phyloP scores from a whole-genome alignment of 53 echinoderm and acorn worm genomes.

The Astropecten irregularis region DNA sequence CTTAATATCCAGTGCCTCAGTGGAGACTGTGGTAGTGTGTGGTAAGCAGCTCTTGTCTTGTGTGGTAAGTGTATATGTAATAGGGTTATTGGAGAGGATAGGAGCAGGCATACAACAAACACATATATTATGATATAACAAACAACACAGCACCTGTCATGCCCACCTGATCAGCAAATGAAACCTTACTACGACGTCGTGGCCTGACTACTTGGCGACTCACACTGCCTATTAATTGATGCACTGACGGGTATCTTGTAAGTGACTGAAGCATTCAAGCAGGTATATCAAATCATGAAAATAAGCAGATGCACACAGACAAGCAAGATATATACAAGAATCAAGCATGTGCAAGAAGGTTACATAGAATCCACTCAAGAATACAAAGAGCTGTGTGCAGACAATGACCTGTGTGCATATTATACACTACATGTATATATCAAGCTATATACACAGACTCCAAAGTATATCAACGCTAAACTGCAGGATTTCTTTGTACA shows the following conservation, averaged over 20 bases:
- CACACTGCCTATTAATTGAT: constrained; percentile 22
- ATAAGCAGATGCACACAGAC: neutral
- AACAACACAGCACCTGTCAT: neutral
- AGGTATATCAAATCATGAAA: neutral
- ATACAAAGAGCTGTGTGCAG: too few species aligned
- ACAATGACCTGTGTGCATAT: too few species aligned
- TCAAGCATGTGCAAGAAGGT: neutral
- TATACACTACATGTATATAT: too few species aligned
- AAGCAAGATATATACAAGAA: neutral
- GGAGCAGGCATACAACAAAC: too few species aligned
- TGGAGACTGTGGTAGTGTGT: too few species aligned
- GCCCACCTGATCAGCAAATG: constrained; percentile 47
- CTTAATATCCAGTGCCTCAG: too few species aligned
- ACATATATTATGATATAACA: neutral
- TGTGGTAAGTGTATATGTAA: too few species aligned
- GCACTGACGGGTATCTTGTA: constrained; percentile 4
- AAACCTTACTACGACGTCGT: constrained; percentile 11
- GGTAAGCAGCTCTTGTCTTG: too few species aligned
- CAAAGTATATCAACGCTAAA: too few species aligned
- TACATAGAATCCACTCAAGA: neutral
- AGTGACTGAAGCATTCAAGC: neutral
- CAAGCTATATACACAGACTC: too few species aligned
- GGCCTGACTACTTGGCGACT: constrained; percentile 18
- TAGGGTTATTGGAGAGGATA: too few species aligned
- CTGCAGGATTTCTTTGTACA: too few species aligned